Evolutionary conservation across 2,888 invertebrate species (phyloP).

Genomic region (Alentia gelatinosa): DNA sequence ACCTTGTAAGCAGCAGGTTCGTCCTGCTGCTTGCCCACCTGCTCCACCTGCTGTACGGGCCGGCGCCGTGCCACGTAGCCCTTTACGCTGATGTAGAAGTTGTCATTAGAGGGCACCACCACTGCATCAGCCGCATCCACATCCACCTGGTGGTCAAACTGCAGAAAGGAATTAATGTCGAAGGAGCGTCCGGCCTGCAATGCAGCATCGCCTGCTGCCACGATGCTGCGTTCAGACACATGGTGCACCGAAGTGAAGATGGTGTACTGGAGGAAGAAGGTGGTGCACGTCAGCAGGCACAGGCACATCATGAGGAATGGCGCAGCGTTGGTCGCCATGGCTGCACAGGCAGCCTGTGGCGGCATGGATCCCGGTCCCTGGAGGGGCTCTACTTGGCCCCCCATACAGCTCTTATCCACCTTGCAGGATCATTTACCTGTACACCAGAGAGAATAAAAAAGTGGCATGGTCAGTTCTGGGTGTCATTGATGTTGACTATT

Average conservation of each 20-base stretch:
- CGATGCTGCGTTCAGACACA: neutral
- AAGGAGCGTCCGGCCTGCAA: neutral
- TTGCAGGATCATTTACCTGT: neutral
- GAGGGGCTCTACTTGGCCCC: no score
- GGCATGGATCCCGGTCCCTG: no score
- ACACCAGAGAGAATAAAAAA: no score
- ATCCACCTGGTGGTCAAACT: constrained; percentile 29
- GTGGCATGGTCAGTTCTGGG: no score
- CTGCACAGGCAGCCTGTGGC: neutral
- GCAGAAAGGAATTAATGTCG: neutral
- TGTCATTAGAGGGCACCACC: constrained; percentile 40
- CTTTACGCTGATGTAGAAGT: constrained; percentile 34
- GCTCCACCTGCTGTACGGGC: constrained; percentile 23
- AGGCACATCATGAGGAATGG: neutral
- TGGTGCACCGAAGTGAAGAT: constrained; percentile 22
- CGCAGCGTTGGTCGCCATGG: neutral
- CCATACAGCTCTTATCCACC: no score
- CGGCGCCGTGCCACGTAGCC: neutral
- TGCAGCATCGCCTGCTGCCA: neutral
- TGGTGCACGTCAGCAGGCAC: neutral
- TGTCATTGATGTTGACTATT: no score
- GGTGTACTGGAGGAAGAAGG: constrained; percentile 32
- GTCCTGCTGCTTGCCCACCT: neutral
- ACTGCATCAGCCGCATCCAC: neutral
- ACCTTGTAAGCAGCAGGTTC: constrained; percentile 34